Percentiles rank a stretch among this genome's conserved stretches.
These are phyloP conservation scores for Semibalanus balanoides DNA, from an alignment of 1,140 invertebrate genomes.

Conservation along the genomic window DNA sequence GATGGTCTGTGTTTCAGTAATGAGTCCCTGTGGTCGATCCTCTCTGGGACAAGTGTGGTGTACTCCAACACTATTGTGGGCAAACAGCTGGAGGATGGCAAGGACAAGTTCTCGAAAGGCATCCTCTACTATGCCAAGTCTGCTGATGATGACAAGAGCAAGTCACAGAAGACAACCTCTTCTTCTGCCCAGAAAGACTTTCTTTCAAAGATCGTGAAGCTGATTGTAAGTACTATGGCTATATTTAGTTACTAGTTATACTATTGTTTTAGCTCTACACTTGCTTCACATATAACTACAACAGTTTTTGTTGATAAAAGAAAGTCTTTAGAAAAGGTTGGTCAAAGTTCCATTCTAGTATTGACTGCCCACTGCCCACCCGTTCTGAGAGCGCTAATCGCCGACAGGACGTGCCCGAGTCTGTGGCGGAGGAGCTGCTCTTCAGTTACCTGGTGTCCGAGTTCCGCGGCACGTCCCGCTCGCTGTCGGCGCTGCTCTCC, in stretches of 20 bases:
- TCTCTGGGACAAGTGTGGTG: not conserved
- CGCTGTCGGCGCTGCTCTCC: slow-evolving; percentile 8
- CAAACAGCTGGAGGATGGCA: not conserved
- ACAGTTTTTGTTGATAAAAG: too few relatives aligned
- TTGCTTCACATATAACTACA: too few relatives aligned
- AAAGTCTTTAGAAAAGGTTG: too few relatives aligned
- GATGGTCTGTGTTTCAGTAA: not conserved
- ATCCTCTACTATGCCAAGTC: not conserved
- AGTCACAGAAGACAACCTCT: not conserved
- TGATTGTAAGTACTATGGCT: not conserved
- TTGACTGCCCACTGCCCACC: too few relatives aligned
- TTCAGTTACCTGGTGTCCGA: not conserved
- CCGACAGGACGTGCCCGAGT: not conserved
- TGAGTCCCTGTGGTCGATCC: not conserved
- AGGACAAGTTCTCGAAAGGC: not conserved
- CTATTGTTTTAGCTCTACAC: too few relatives aligned
- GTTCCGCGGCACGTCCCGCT: slow-evolving; percentile 12
- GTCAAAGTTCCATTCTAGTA: too few relatives aligned
- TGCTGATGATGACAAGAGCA: not conserved
- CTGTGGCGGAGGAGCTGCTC: not conserved
- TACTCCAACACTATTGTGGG: not conserved
- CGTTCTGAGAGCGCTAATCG: too few relatives aligned
- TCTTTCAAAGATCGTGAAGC: not conserved
- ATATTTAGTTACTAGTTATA: too few relatives aligned
- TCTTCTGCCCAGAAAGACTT: not conserved